These are phyloP conservation scores for Acromyrmex charruanus DNA, from an alignment of 1,140 invertebrate species.

Conservation along the genomic window DNA sequence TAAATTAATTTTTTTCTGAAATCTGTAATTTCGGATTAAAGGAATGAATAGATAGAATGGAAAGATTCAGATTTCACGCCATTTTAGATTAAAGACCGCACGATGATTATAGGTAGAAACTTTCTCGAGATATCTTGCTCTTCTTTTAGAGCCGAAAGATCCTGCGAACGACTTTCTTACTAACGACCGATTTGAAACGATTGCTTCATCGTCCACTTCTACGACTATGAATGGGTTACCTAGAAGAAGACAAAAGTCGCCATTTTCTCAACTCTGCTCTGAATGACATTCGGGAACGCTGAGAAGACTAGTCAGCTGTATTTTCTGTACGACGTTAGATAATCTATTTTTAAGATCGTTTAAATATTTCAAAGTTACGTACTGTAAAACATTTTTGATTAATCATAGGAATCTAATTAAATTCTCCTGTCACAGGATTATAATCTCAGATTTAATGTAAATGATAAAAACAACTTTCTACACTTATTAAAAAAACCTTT, in stretches of 20 bases:
- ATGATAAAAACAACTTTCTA: neutral
- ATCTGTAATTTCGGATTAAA: slow-evolving; percentile 38
- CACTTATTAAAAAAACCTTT: neutral
- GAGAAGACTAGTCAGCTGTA: slow-evolving; percentile 35
- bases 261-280: slow-evolving; percentile 62
- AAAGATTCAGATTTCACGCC: slow-evolving; percentile 56
- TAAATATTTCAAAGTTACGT: neutral
- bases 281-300: slow-evolving; percentile 61
- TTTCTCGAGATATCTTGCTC: slow-evolving; percentile 51
- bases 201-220: slow-evolving; percentile 63
- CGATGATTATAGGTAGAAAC: slow-evolving; percentile 60
- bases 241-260: slow-evolving; percentile 68
- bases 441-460: neutral
- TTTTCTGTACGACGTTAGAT: slow-evolving; percentile 22
- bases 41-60: slow-evolving; percentile 20
- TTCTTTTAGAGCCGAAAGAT: slow-evolving; percentile 17
- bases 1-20: neutral
- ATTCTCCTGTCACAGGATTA: neutral
- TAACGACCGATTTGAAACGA: slow-evolving; percentile 72
- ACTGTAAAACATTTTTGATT: slow-evolving; percentile 1
- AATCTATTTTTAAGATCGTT: neutral
- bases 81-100: slow-evolving; percentile 67
- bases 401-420: neutral
- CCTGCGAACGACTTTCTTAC: slow-evolving; percentile 48
- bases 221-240: slow-evolving; percentile 55